Base-by-base conservation (phyloP, 2,113 vertebrate species). In the Anas platyrhynchos region DNA sequence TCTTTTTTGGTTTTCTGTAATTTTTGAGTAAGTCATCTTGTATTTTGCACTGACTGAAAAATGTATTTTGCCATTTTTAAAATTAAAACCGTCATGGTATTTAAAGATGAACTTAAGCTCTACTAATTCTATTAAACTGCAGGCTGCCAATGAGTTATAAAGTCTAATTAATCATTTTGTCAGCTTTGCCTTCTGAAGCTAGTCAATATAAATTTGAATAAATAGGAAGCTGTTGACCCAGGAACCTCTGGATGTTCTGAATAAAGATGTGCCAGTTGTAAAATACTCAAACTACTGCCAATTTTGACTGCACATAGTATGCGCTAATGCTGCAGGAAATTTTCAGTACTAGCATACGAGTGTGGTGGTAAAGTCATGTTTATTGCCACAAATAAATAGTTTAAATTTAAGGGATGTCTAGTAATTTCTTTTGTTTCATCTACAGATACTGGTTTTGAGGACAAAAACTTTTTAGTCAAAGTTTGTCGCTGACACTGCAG, bases 141-240 rank as follows among this genome's bases (percentile, higher is more conserved):
- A 97, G 91, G 83, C 85, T 98, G 96, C 89, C 97, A 98, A 98
- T 97, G 97, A 97, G 95, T 96, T 97, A 98, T 93, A 97, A 96
- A 96, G 85, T 84, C 95, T 97, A 98, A 98, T 98, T 98, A 98
- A 98, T 98, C 97, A 98, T 98, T 97, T 97, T 98, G 97, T 98
- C 97, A 98, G 96, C 86, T 97, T 96, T 96, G 92, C 95, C 97
- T 97, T 97, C 97, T 96, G 93, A 97, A 97, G 89, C 92, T 95
- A 97, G 96, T 98, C 96, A 97, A 97, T 97, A 97, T 95, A 97
- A 96, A 98, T 98, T 97, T 98, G 95, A 98, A 98, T 98, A 98
- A 98, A 97, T 98, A 97, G 90, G 94, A 95, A 96, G 96, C 80
- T 59, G 87, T 96, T 98, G 97, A 98, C 95, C 96, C 74, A 95